These are phyloP conservation scores for Stenolophus ochropezus DNA, from an alignment of 2,888 invertebrate species.

Conservation along the genomic window DNA sequence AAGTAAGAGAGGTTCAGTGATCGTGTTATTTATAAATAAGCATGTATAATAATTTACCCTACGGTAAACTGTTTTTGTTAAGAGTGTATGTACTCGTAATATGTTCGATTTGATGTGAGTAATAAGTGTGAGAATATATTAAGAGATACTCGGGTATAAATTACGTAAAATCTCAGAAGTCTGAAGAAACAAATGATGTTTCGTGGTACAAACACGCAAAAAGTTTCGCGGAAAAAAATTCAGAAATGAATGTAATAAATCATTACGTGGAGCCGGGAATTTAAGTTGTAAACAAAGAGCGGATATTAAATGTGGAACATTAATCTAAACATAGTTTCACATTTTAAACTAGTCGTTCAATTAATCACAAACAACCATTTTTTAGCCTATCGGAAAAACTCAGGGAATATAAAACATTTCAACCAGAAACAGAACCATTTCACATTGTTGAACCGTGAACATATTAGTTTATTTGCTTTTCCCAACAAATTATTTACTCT, in stretches of 20 bases:
- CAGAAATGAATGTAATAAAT: constrained; percentile 29
- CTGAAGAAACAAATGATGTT: neutral
- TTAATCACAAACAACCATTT: neutral
- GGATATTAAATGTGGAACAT: constrained; percentile 14
- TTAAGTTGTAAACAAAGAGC: constrained; percentile 17
- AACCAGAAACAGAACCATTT: neutral
- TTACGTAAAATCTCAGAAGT: constrained; percentile 1
- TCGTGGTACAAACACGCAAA: neutral
- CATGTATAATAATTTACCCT: too few species aligned
- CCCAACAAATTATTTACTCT: neutral
- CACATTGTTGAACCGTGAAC: neutral
- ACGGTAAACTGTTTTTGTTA: neutral
- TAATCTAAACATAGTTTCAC: constrained; percentile 25
- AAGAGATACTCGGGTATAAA: neutral
- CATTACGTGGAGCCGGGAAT: neutral
- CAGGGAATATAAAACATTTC: neutral
- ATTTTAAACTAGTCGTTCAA: constrained; percentile 7
- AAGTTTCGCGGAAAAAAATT: neutral
- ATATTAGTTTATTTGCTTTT: neutral
- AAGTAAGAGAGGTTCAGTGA: too few species aligned
- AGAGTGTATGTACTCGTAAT: neutral
- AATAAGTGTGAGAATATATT: neutral
- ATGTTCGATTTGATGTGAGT: neutral
- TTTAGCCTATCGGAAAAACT: constrained; percentile 4
- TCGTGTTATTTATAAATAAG: too few species aligned